phyloP scores from a whole-genome alignment of 2,888 invertebrate species.

The Polylopha cassiicola region DNA sequence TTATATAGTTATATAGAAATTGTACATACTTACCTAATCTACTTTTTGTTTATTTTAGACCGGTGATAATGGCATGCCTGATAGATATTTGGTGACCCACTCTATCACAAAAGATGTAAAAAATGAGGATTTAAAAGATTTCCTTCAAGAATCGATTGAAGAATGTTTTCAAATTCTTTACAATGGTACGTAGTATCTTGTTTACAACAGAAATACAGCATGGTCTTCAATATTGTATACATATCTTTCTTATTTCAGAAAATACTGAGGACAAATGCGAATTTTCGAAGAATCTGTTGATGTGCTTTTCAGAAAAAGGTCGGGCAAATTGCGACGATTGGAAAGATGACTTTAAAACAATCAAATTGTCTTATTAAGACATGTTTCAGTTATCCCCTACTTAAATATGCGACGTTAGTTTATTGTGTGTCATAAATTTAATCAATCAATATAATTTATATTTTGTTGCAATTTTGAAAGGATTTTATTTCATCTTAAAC shows the following conservation, averaged over 20 bases:
- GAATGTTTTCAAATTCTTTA: slow-evolving; percentile 83
- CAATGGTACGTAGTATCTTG: slow-evolving; percentile 46
- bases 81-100: slow-evolving; percentile 79
- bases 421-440: no score
- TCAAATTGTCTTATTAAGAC: slow-evolving; percentile 7
- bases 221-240: not conserved
- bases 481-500: no score
- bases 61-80: slow-evolving; percentile 80
- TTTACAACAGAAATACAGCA: not conserved
- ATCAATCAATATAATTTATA: no score
- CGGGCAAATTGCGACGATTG: slow-evolving; percentile 85
- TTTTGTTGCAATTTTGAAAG: no score
- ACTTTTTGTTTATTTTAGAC: slow-evolving; percentile 69
- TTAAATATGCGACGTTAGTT: no score
- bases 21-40: no score
- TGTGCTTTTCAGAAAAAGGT: slow-evolving; percentile 84
- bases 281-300: slow-evolving; percentile 80
- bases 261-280: slow-evolving; percentile 79
- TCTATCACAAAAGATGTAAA: slow-evolving; percentile 79
- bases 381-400: no score
- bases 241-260: slow-evolving; percentile 47
- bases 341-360: slow-evolving; percentile 67
- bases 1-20: no score
- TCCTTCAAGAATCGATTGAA: slow-evolving; percentile 82
- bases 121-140: slow-evolving; percentile 80